Evolutionary conservation across 2,797 vertebrate genomes (phyloP).

Genomic region (Gallinago solitaria): DNA sequence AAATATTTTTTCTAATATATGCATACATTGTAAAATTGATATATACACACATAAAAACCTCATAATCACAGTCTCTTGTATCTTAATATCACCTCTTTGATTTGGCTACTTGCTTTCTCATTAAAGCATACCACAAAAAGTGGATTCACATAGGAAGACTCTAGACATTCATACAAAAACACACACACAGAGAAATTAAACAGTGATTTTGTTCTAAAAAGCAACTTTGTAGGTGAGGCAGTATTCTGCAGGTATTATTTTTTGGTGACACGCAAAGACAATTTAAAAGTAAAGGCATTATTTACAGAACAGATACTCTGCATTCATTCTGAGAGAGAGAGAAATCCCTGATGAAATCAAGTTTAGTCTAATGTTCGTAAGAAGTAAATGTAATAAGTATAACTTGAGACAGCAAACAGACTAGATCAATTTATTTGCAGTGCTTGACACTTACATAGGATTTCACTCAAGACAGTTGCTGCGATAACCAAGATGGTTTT

Average conservation of each 20-base stretch:
- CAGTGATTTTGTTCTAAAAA: neutral
- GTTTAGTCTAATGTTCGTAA: neutral
- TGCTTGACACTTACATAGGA: neutral
- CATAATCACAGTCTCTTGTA: neutral
- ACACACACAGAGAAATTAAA: neutral
- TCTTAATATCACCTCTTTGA: neutral
- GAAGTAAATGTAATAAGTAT: neutral
- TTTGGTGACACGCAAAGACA: neutral
- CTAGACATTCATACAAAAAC: neutral
- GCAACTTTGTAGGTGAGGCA: neutral
- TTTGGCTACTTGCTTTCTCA: neutral
- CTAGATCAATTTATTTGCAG: neutral
- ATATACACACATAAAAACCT: neutral
- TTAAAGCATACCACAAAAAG: neutral
- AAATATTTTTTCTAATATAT: neutral
- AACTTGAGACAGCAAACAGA: neutral
- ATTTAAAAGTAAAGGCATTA: neutral
- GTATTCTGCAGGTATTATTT: neutral
- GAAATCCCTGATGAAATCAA: neutral
- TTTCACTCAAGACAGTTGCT: neutral
- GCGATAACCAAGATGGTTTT: fast-evolving
- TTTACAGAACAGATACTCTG: neutral
- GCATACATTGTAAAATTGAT: neutral
- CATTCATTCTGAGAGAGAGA: neutral
- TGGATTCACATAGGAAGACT: neutral